phyloP scores from a whole-genome alignment of 2,888 invertebrate genomes.

The Drosophila hamatofila region DNA sequence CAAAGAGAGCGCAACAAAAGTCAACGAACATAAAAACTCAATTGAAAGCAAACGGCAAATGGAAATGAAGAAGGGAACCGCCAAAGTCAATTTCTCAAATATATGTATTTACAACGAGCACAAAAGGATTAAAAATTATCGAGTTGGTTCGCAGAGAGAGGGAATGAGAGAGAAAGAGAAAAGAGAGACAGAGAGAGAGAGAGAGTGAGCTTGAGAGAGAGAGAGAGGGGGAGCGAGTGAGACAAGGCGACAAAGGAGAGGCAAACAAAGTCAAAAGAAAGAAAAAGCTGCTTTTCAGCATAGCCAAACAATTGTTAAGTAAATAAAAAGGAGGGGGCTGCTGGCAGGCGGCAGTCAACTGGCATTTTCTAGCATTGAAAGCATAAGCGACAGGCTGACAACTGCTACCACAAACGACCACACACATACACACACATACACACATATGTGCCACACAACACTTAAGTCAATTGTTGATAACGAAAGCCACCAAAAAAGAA shows the following conservation, averaged over 20 bases:
- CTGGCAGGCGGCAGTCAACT: conserved; percentile 33
- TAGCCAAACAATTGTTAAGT: conserved; percentile 56
- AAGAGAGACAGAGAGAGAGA: not conserved
- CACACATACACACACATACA: conserved; percentile 1
- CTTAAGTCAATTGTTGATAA: conserved; percentile 73
- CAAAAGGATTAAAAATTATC: conserved; percentile 71
- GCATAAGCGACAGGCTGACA: conserved; percentile 43
- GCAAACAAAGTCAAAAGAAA: conserved; percentile 28
- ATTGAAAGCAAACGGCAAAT: conserved; percentile 54
- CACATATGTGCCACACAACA: conserved; percentile 29
- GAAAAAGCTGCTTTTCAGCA: conserved; percentile 42
- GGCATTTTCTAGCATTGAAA: conserved; percentile 51
- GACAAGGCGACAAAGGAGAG: not conserved
- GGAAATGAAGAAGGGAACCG: conserved; percentile 35
- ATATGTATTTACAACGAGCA: conserved; percentile 48
- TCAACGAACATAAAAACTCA: conserved; percentile 53
- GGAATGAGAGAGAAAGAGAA: not conserved
- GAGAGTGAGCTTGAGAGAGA: not conserved
- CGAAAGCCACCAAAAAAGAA: conserved; percentile 47
- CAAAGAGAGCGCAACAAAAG: conserved; percentile 42
- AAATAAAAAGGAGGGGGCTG: conserved; percentile 19
- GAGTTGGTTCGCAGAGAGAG: not conserved
- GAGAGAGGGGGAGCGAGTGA: not conserved
- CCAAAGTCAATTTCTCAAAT: conserved; percentile 70
- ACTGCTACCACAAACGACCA: conserved; percentile 14